Base-by-base conservation (phyloP, 2,113 vertebrate genomes). In the Takifugu bimaculatus region DNA sequence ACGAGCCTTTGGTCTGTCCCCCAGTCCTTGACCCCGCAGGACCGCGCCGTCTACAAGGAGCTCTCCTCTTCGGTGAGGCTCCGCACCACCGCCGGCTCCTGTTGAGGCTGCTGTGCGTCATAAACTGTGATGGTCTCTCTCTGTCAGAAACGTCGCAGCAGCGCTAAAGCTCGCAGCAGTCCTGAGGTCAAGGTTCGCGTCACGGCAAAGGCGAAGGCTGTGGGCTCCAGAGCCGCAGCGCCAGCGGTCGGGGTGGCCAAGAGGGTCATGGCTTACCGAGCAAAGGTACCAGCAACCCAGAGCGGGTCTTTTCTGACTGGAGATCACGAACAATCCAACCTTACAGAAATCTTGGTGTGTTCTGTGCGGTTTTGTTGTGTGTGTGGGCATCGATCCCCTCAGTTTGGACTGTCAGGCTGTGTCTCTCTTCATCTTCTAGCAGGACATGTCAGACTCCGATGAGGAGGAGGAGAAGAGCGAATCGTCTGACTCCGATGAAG, bases 21-120 rank as follows among this genome's bases (percentile, higher is more conserved):
- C 6, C 79, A 93, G 92, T 88, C 91, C 57, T 80, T 93, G 35
- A 88, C 91, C 35, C 87, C 91, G 67, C 89, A 92, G 79, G 91
- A 91, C 5, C 86, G 86, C 47, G 88, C 85, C 0, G 64, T 87
- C 50, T 93, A 93, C 48, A 89, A 92, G 51, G 91, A 93, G 72
- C 91, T 89, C 56, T 85, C 89, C 12, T 59, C 87, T 57, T 79
- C 87, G 0, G 92, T 93, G 77, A 91, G 91, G 86, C 44, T 13
- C 45, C 10, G 14, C 45, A 2, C 11, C 35, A 3, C 7, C 29
- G 35, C 35, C 35, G 35, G 35, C 6, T 13, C 45, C 44, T 6
- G 4, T 3, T n/a, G 1, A 13, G 14, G 14, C 45, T 48, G 13
- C 4, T 48, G 39, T 42, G 7, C 28, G 11, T 4, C 51, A 13